Evolutionary conservation across 2,113 vertebrate species (phyloP), one percentile per base, ranked within the genome.

Genomic region (Callipepla squamata): DNA sequence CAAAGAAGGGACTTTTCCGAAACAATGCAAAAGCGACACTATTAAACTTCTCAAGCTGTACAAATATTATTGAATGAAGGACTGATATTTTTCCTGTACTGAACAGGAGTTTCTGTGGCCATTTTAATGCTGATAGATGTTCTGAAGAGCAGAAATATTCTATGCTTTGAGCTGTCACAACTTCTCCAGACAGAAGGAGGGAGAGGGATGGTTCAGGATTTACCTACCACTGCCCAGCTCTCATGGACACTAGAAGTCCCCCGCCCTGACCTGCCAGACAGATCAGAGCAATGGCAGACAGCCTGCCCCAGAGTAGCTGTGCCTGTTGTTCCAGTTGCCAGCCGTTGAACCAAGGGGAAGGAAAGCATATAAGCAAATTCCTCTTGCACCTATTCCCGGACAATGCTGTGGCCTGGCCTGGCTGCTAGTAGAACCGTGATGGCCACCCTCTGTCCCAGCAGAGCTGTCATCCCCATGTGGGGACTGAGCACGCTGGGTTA

Each of bases 221-320:
- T 74, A 74, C 72, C 90, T 65, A 73, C 21, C n/a, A 93, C 79
- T 91, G 42, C 61, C 55, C 87, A 87, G 85, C 55, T 87, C 81
- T 83, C 68, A 28, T 40, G 48, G 0, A 68, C 70, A 70, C 28
- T 55, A 2, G 75, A 82, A 57, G 32, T 80, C 87, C 59, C 44
- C 36, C 51, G n/a, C 72, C 50, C 85, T 72, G 70, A 77, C 53
- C 84, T 72, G 74, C 36, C 30, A 80, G 57, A 45, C 63, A 68
- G 89, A 80, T 68, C 82, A 80, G 85, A 89, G 78, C 55, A 62
- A 70, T 67, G 78, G 59, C 0, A 0, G 0, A 3, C 82, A 73
- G 50, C 59, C 69, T 63, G 73, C 51, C 58, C 70, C 8, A 62
- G 30, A 2, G 1, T 22, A 65, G 77, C 2, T 74, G 16, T 59